phyloP scores from a whole-genome alignment of 2,113 vertebrate genomes.

The Oceanodroma tethys region DNA sequence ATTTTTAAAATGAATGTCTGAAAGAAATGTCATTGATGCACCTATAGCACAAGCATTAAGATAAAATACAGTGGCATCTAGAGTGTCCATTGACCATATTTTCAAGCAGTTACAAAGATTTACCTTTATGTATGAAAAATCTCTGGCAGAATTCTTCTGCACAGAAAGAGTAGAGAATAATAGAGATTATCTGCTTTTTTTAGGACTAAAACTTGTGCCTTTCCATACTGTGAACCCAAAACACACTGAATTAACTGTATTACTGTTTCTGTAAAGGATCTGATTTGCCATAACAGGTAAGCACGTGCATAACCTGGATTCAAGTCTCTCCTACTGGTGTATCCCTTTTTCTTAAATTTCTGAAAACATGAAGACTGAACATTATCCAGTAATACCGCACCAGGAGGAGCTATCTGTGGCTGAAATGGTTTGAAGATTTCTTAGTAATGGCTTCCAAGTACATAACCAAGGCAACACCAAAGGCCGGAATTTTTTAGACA shows the following conservation, averaged over 20 bases:
- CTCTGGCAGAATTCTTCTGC: not conserved
- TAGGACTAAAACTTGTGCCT: not conserved
- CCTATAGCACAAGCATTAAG: not conserved
- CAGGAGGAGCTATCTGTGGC: not conserved
- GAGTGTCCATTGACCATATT: not conserved
- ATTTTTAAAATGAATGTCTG: not conserved
- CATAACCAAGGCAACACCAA: not conserved
- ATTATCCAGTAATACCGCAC: not conserved
- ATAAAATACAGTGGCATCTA: not conserved
- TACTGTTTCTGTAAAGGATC: not conserved
- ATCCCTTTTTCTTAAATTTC: not conserved
- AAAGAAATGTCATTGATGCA: not conserved
- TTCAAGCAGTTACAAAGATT: not conserved
- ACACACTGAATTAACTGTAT: not conserved
- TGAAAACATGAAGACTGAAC: not conserved
- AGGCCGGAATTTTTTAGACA: not conserved
- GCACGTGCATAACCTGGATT: not conserved
- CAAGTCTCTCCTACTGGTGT: not conserved
- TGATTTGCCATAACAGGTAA: not conserved
- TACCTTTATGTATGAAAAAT: not conserved
- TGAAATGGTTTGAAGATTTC: not conserved
- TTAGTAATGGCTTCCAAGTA: not conserved
- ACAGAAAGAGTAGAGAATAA: not conserved
- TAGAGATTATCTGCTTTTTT: not conserved
- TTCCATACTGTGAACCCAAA: not conserved